phyloP scores from a whole-genome alignment of 1,140 invertebrate genomes.

The Drosophila triauraria region DNA sequence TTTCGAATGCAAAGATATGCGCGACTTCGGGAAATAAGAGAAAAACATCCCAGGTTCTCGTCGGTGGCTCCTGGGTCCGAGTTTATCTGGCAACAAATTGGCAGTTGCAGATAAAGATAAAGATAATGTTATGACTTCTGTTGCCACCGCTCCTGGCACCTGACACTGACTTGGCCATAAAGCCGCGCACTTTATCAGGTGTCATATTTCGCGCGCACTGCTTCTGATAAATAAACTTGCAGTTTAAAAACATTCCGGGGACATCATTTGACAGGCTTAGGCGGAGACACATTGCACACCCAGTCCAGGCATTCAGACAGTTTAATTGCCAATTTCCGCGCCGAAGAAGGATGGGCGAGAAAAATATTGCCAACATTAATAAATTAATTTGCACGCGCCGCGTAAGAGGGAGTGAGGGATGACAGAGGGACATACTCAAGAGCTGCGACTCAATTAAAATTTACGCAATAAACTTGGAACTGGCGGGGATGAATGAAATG shows the following conservation, averaged over 20 bases:
- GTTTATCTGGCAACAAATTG: slow-evolving; percentile 76
- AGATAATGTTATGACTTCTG: slow-evolving; percentile 76
- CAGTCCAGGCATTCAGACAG: slow-evolving; percentile 14
- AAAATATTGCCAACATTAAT: slow-evolving; percentile 70
- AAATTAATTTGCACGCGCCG: slow-evolving; percentile 64
- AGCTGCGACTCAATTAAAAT: slow-evolving; percentile 68
- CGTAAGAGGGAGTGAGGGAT: background rate
- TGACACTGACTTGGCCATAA: slow-evolving; percentile 38
- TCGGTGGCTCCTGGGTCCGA: slow-evolving; percentile 12
- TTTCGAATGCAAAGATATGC: slow-evolving; percentile 78
- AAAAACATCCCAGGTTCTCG: background rate
- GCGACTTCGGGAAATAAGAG: slow-evolving; percentile 23
- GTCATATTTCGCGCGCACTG: slow-evolving; percentile 67
- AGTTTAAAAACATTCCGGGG: slow-evolving; percentile 47
- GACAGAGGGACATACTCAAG: background rate
- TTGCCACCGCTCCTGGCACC: slow-evolving; percentile 29
- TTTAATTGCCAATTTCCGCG: slow-evolving; percentile 76
- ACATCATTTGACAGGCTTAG: slow-evolving; percentile 41
- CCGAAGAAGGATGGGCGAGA: slow-evolving; percentile 7
- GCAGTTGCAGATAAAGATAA: slow-evolving; percentile 80
- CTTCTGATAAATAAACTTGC: slow-evolving; percentile 69
- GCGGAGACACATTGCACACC: slow-evolving; percentile 15
- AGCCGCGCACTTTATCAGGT: slow-evolving; percentile 71
- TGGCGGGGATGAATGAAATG: background rate
- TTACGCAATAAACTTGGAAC: slow-evolving; percentile 45